A percentile compares a stretch with the other conserved stretches of the same genome.
Conservation (phyloP, 2,113 vertebrate species). For the Erythrocercus mccallii region DNA sequence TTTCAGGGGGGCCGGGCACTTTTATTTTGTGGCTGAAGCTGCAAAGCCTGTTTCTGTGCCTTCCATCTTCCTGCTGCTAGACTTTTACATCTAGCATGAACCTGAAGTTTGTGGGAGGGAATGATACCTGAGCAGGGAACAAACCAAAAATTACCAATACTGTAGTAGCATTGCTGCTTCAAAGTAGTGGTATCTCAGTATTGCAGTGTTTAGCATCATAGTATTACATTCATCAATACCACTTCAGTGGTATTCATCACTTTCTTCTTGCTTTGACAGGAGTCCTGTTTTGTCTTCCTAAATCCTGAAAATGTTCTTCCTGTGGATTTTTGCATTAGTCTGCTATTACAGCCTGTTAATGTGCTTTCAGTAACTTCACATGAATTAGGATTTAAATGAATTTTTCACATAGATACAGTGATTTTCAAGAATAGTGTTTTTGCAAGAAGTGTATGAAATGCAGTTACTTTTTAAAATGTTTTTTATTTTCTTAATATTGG, state of each 20-base stretch:
- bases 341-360: neutral
- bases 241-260: neutral
- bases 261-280: neutral
- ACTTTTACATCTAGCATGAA: rapidly evolving
- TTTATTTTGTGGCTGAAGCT: neutral
- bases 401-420: neutral
- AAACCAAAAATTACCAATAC: neutral
- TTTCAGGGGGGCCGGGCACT: neutral
- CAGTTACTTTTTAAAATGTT: neutral
- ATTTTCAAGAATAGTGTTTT: neutral
- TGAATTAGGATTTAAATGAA: neutral
- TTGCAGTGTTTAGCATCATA: neutral
- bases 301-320: neutral
- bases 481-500: neutral
- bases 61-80: neutral
- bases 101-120: neutral
- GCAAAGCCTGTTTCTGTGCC: neutral
- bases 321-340: neutral
- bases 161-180: neutral
- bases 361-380: neutral
- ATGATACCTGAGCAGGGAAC: neutral
- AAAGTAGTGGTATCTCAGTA: neutral
- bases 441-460: neutral
- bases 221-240: too few species aligned
- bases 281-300: neutral